Conservation (phyloP, 2,113 vertebrate genomes). For the Pterocles orientalis region DNA sequence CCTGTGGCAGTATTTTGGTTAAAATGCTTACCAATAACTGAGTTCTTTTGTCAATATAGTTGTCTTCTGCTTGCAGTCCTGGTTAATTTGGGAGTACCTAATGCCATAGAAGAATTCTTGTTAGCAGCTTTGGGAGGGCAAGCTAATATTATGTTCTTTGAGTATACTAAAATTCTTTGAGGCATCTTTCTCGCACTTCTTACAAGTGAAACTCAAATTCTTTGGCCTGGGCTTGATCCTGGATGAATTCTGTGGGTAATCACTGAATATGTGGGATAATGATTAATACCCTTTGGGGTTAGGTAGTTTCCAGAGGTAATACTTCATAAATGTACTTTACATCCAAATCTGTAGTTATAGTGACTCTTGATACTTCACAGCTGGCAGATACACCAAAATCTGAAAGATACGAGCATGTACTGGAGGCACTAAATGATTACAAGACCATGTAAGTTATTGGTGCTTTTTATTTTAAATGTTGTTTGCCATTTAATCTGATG, state of each 20-base stretch:
- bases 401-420: constrained; percentile 88
- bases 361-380: constrained; percentile 79
- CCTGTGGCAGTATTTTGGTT: neutral
- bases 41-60: neutral
- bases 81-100: neutral
- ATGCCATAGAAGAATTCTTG: neutral
- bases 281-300: neutral
- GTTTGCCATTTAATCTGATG: neutral
- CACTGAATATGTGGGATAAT: neutral
- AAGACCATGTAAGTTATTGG: constrained; percentile 88
- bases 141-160: neutral
- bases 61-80: neutral
- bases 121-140: neutral
- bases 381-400: constrained; percentile 89
- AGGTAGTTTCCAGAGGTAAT: neutral
- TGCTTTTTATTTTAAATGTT: neutral
- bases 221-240: neutral
- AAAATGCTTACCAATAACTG: neutral
- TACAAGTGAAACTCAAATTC: neutral
- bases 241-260: neutral
- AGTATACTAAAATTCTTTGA: neutral
- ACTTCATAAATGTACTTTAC: neutral
- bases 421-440: constrained; percentile 95
- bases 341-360: neutral
- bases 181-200: neutral